A percentile compares a stretch with the other conserved stretches of the same genome.
These are phyloP conservation scores for Drosophila nikananu DNA, from an alignment of 1,140 invertebrate species.

Conservation along the genomic window DNA sequence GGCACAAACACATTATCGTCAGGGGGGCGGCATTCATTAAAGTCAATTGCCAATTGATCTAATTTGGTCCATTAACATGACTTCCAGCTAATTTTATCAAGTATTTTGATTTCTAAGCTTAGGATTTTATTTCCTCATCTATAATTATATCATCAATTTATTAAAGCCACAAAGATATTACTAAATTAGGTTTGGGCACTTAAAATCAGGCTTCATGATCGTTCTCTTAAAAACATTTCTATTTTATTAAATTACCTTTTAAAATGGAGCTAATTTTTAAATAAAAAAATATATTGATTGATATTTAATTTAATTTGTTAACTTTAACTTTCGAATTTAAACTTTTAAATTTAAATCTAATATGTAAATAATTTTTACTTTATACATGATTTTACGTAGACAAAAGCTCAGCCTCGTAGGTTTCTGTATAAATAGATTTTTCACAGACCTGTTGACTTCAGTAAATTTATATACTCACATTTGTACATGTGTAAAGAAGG, in stretches of 20 bases:
- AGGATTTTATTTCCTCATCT: background rate
- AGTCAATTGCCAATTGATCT: background rate
- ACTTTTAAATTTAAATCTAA: background rate
- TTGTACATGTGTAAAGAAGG: background rate
- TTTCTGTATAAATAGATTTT: background rate
- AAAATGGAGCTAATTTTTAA: background rate
- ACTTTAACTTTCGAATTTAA: too few relatives aligned
- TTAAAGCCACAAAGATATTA: background rate
- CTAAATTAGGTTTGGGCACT: background rate
- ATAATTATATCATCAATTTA: background rate
- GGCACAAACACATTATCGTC: conserved; percentile 5
- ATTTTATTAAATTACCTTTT: background rate
- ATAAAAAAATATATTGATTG: too few relatives aligned
- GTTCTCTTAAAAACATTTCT: background rate
- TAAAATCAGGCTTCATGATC: rapidly evolving
- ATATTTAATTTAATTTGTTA: too few relatives aligned
- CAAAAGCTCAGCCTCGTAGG: background rate
- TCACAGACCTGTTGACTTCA: background rate
- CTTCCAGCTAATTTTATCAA: background rate
- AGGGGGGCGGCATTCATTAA: background rate
- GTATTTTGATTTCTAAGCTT: background rate
- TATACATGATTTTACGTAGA: background rate
- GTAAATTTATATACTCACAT: background rate
- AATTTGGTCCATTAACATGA: background rate
- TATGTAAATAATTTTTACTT: background rate